These are phyloP conservation scores for Zaprionus davidi DNA, from an alignment of 1,140 invertebrate genomes.

Conservation along the genomic window DNA sequence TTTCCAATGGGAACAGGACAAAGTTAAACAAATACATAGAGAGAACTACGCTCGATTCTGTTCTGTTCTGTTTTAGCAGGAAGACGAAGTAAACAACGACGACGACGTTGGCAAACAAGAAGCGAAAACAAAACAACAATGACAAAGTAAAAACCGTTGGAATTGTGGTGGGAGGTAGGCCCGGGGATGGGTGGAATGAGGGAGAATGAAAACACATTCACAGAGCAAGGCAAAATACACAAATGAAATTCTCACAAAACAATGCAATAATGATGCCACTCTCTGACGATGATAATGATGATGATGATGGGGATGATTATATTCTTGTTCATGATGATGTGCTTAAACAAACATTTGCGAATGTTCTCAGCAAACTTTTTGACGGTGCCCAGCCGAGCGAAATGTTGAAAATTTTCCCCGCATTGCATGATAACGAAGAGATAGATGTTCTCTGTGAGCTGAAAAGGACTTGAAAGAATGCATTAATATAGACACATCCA, in stretches of 20 bases:
- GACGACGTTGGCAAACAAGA: slow-evolving; percentile 67
- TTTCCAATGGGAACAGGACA: slow-evolving; percentile 6
- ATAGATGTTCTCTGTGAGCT: not conserved
- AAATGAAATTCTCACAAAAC: slow-evolving; percentile 56
- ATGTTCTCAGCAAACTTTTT: slow-evolving; percentile 81
- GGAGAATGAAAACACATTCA: not conserved
- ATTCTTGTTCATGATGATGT: slow-evolving; percentile 61
- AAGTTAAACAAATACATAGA: slow-evolving; percentile 12
- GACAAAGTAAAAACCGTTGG: slow-evolving; percentile 23
- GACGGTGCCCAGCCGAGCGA: slow-evolving; percentile 40
- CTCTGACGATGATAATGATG: slow-evolving; percentile 19
- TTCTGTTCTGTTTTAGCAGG: slow-evolving; percentile 7
- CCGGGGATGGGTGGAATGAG: too few relatives aligned
- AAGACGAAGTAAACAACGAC: slow-evolving; percentile 43
- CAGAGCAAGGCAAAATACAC: slow-evolving; percentile 4
- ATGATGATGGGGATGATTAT: slow-evolving; percentile 21
- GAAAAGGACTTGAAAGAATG: slow-evolving; percentile 40
- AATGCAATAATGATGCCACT: slow-evolving; percentile 34
- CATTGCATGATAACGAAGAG: slow-evolving; percentile 13
- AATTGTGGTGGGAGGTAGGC: slow-evolving; percentile 14
- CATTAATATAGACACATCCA: slow-evolving; percentile 32
- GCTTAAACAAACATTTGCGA: slow-evolving; percentile 81
- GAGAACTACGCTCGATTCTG: slow-evolving; percentile 1
- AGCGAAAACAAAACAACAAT: slow-evolving; percentile 54
- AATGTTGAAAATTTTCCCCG: slow-evolving; percentile 56